These are phyloP conservation scores for Ichneumoninae sp. DNA, from an alignment of 2,888 invertebrate genomes.

Conservation along the genomic window DNA sequence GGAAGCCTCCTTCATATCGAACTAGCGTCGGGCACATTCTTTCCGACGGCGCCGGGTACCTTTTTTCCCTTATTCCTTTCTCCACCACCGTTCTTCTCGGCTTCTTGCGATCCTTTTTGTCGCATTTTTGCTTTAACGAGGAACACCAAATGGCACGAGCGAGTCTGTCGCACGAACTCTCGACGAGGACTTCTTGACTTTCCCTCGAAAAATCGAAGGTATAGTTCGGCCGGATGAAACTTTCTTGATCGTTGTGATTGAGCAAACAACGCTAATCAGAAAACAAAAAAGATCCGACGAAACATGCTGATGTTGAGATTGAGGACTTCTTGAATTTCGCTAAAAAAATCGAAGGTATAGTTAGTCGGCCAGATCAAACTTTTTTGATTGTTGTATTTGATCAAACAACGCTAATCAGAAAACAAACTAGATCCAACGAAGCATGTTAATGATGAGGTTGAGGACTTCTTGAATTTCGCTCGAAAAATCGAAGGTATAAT, in stretches of 20 bases:
- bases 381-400: not conserved
- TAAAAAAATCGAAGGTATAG: too few relatives aligned
- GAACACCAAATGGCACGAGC: conserved; percentile 12
- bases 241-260: too few relatives aligned
- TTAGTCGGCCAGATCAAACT: not conserved
- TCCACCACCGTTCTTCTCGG: not conserved
- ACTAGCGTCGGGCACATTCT: conserved; percentile 18
- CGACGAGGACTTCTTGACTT: not conserved
- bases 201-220: too few relatives aligned
- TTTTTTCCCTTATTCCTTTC: not conserved
- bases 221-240: too few relatives aligned
- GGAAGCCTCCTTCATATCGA: conserved; percentile 1
- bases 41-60: not conserved
- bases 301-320: too few relatives aligned
- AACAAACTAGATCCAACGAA: not conserved
- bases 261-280: too few relatives aligned
- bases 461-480: not conserved
- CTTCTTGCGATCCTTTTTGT: conserved; percentile 5
- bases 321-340: too few relatives aligned
- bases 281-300: too few relatives aligned
- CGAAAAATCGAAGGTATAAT: not conserved
- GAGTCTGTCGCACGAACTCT: not conserved
- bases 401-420: not conserved
- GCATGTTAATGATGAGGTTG: too few relatives aligned
- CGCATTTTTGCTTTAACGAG: conserved; percentile 5